phyloP scores from a whole-genome alignment of 2,797 vertebrate genomes.

The Ciconia nigra region DNA sequence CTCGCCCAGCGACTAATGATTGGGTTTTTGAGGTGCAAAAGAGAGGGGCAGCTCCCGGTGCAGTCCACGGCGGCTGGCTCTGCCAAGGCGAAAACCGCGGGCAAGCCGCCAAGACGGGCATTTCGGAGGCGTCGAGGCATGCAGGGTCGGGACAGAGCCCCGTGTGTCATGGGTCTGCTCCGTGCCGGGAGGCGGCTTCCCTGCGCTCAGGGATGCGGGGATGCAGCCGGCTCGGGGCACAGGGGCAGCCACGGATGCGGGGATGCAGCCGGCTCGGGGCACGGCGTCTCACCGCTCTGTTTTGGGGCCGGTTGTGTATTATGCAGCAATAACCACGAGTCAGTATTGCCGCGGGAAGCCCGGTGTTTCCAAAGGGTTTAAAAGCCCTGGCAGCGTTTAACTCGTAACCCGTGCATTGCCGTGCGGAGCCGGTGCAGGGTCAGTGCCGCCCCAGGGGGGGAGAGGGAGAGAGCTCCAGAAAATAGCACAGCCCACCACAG shows the following conservation, averaged over 20 bases:
- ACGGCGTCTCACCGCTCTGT: background rate
- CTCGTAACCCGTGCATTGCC: fast-evolving
- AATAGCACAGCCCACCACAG: background rate
- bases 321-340: background rate
- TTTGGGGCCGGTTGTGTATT: background rate
- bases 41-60: background rate
- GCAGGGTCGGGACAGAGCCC: background rate
- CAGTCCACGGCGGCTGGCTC: fast-evolving
- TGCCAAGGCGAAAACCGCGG: fast-evolving
- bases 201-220: background rate
- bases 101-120: fast-evolving
- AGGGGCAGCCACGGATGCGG: background rate
- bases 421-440: background rate
- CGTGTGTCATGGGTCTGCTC: fast-evolving
- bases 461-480: background rate
- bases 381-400: background rate
- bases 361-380: background rate
- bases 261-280: background rate
- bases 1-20: fast-evolving
- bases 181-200: fast-evolving
- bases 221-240: background rate
- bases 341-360: background rate
- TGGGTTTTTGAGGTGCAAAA: background rate
- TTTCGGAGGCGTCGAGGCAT: background rate
- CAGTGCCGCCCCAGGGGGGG: background rate